Conservation (phyloP, 2,113 vertebrate genomes). For the Caretta caretta region DNA sequence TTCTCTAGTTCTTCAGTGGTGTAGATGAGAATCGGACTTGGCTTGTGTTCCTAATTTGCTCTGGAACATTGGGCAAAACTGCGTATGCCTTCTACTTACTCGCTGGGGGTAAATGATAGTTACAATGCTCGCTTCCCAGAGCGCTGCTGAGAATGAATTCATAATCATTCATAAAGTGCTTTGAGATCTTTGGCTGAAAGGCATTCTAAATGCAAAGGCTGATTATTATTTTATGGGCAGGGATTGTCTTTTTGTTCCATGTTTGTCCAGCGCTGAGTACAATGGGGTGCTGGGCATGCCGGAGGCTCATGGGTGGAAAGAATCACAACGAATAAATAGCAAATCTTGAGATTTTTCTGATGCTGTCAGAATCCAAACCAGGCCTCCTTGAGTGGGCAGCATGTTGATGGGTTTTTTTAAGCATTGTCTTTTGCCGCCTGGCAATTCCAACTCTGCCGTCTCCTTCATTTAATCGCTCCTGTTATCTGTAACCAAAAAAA, state of each 20-base stretch:
- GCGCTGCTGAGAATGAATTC: neutral
- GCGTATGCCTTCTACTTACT: neutral
- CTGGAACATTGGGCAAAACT: neutral
- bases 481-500: neutral
- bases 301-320: neutral
- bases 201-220: neutral
- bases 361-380: neutral
- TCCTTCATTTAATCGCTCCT: neutral
- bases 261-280: neutral
- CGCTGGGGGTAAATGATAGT: neutral
- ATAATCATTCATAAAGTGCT: neutral
- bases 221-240: neutral
- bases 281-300: neutral
- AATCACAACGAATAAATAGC: neutral
- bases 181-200: neutral
- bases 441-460: neutral
- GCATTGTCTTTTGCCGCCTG: neutral
- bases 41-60: neutral
- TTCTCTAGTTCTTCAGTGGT: neutral
- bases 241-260: neutral
- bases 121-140: neutral
- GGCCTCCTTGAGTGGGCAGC: neutral
- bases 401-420: neutral
- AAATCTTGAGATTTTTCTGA: neutral
- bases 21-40: neutral